Conservation (phyloP, 2,888 invertebrate genomes). For the Julus scandinavius region DNA sequence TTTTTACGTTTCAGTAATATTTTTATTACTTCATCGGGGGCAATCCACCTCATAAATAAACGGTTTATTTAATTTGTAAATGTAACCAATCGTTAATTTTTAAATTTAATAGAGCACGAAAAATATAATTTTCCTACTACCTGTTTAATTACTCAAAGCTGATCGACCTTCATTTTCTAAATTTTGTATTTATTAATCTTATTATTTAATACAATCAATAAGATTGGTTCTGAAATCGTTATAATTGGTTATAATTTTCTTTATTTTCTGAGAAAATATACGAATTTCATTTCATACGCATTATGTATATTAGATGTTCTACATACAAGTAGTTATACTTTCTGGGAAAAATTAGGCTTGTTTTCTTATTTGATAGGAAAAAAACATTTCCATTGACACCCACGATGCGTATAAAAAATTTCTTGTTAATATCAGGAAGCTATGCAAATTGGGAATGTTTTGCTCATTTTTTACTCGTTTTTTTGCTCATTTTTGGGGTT, state of each 20-base stretch:
- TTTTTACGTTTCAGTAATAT: too few relatives aligned
- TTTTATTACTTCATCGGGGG: not conserved
- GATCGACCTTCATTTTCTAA: too few relatives aligned
- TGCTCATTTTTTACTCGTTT: too few relatives aligned
- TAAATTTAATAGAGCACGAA: not conserved
- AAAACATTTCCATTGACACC: slow-evolving; percentile 12
- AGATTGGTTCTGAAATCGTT: too few relatives aligned
- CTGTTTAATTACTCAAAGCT: not conserved
- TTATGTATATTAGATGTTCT: too few relatives aligned
- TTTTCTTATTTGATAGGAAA: not conserved
- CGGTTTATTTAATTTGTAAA: not conserved
- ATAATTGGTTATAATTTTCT: too few relatives aligned
- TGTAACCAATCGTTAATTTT: not conserved
- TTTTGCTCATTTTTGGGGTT: not conserved
- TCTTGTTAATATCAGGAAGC: not conserved
- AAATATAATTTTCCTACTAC: not conserved
- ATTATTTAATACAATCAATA: too few relatives aligned
- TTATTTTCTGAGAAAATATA: too few relatives aligned
- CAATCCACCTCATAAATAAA: not conserved
- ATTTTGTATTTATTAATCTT: too few relatives aligned
- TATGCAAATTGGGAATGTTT: not conserved
- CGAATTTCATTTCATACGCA: too few relatives aligned
- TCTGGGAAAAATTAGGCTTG: not conserved
- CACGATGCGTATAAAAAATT: not conserved
- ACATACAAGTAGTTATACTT: not conserved